A percentile compares a stretch with the other conserved stretches of the same genome.
phyloP scores from a whole-genome alignment of 2,113 vertebrate genomes.

The Tragelaphus strepsiceros region DNA sequence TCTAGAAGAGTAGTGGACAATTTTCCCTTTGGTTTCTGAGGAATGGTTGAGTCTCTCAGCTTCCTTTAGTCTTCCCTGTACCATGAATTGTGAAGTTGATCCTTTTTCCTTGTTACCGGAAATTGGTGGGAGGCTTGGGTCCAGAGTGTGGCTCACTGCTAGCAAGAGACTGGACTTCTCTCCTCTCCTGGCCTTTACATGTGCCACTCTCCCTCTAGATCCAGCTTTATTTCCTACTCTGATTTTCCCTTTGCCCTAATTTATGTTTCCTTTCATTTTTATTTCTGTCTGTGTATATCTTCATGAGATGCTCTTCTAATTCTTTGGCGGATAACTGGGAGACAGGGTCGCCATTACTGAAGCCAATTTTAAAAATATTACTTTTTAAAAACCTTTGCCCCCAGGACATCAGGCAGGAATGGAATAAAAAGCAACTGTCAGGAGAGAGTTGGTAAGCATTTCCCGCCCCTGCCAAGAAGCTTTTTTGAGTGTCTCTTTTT shows the following conservation, averaged over 20 bases:
- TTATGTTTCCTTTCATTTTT: background rate
- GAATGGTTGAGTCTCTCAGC: background rate
- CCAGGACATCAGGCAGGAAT: background rate
- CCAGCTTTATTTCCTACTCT: background rate
- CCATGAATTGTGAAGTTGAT: background rate
- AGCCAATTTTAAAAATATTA: background rate
- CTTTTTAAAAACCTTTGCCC: background rate
- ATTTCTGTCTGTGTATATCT: background rate
- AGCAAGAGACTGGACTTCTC: background rate
- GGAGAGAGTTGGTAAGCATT: background rate
- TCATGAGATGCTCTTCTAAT: conserved; percentile 3
- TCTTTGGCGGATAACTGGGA: background rate
- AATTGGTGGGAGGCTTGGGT: no score
- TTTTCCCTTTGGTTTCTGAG: background rate
- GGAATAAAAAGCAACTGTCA: background rate
- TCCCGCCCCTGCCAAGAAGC: accelerated
- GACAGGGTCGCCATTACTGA: background rate
- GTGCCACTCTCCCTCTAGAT: background rate
- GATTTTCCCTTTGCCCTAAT: background rate
- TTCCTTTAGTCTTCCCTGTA: background rate
- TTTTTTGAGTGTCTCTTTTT: background rate
- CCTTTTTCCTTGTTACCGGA: background rate
- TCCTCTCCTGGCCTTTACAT: background rate
- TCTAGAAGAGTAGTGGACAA: background rate
- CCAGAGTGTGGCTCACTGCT: background rate